Conservation (phyloP, 2,888 invertebrate genomes). For the Rhabditoides inermis region DNA sequence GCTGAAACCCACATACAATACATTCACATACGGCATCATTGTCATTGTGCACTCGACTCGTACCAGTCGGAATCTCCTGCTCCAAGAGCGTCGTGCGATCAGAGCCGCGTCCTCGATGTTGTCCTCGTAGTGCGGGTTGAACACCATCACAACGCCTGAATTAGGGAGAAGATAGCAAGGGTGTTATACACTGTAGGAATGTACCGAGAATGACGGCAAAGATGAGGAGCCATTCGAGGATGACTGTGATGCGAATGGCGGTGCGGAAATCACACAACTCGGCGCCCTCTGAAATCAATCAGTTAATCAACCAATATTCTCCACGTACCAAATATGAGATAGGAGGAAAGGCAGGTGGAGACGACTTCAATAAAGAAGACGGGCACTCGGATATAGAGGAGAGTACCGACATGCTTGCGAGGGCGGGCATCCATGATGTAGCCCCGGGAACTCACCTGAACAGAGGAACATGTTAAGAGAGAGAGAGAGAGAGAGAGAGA, state of each 20-base stretch:
- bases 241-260: constrained; percentile 29
- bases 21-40: too few relatives aligned
- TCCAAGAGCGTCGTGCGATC: constrained; percentile 36
- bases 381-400: constrained; percentile 66
- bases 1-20: constrained; percentile 19
- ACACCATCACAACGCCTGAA: constrained; percentile 14
- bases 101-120: constrained; percentile 31
- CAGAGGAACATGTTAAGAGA: constrained; percentile 4
- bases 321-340: constrained; percentile 56
- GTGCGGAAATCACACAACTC: constrained; percentile 4
- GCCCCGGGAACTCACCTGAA: constrained; percentile 58
- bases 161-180: neutral
- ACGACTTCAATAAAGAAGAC: constrained; percentile 70
- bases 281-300: constrained; percentile 6
- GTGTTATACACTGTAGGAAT: too few relatives aligned
- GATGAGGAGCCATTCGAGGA: constrained; percentile 46
- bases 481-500: neutral
- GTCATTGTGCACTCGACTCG: too few relatives aligned
- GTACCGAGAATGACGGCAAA: constrained; percentile 36
- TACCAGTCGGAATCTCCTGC: constrained; percentile 30
- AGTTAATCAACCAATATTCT: too few relatives aligned
- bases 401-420: constrained; percentile 56
- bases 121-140: constrained; percentile 33
- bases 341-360: constrained; percentile 72
- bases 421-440: constrained; percentile 70